These are phyloP conservation scores for human (Homo sapiens) DNA, from an alignment of 2,113 vertebrate genomes.

Conservation along the genomic window GRCh38 chr14:71954501-71955000, in stretches of 20 bases:
- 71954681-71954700: background rate
- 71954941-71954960: background rate
- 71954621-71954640: no score
- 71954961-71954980: background rate
- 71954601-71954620: no score
- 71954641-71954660: no score
- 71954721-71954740: constrained; percentile 18
- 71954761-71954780: background rate
- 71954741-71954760: constrained; percentile 3
- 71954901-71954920: background rate
- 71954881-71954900: background rate
- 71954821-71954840: background rate
- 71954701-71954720: background rate
- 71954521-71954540: no score
- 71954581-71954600: no score
- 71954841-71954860: constrained; percentile 5
- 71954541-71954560: no score
- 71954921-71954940: background rate
- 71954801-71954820: background rate
- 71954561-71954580: no score
- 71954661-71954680: background rate
- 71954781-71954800: background rate
- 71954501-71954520: no score
- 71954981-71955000: background rate
- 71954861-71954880: background rate